A percentile compares a stretch with the other conserved stretches of the same genome.
Evolutionary conservation across 92 coral and sea anemone genomes (phyloP).

Genomic region (Parazoanthus swiftii): DNA sequence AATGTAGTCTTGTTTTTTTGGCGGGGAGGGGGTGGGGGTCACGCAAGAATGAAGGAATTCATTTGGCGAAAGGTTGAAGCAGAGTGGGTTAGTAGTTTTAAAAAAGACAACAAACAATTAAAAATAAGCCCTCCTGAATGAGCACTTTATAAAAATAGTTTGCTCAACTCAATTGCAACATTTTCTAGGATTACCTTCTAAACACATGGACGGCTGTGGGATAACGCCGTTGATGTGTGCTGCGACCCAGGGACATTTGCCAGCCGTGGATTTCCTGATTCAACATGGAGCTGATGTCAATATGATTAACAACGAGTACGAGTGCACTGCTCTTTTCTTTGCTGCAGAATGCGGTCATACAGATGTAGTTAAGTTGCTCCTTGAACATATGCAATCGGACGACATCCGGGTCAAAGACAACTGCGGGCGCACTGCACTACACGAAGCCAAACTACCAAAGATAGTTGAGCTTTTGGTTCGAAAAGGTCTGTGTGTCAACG

Average conservation of each 20-base stretch:
- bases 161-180: background rate
- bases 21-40: too few relatives aligned
- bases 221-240: constrained; percentile 41
- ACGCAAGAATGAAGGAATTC: too few relatives aligned
- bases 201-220: constrained; percentile 34
- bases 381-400: constrained; percentile 15
- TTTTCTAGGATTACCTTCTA: constrained; percentile 33
- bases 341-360: constrained; percentile 42
- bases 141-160: too few relatives aligned
- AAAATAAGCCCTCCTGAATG: background rate
- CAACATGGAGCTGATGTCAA: constrained; percentile 34
- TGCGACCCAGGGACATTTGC: constrained; percentile 39
- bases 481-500: constrained; percentile 25
- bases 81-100: too few relatives aligned
- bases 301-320: constrained; percentile 27
- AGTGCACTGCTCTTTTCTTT: constrained; percentile 34
- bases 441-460: constrained; percentile 34
- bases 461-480: constrained; percentile 31
- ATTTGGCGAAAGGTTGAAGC: too few relatives aligned
- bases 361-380: constrained; percentile 24
- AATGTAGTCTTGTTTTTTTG: too few relatives aligned
- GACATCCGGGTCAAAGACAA: constrained; percentile 13
- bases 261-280: constrained; percentile 41
- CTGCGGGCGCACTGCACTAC: constrained; percentile 17
- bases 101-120: too few relatives aligned